These are phyloP conservation scores for Synanthedon tipuliformis DNA, from an alignment of 2,888 invertebrate genomes.

Conservation along the genomic window DNA sequence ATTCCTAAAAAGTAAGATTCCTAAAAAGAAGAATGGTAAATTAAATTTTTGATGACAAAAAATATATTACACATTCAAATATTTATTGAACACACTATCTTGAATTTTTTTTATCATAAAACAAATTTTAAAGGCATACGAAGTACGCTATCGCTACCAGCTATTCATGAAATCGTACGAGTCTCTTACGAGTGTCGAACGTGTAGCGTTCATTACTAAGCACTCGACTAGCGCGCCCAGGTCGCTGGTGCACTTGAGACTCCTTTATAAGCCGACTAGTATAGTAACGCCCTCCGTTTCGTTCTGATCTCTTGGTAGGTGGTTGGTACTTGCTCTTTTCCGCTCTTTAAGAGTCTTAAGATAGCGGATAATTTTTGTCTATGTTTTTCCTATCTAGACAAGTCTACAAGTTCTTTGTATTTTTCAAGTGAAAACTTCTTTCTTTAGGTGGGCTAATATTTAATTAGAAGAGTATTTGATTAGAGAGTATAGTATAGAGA, in stretches of 20 bases:
- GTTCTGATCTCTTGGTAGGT: slow-evolving; percentile 14
- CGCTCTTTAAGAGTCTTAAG: slow-evolving; percentile 4
- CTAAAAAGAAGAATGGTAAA: not conserved
- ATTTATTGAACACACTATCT: too few species aligned
- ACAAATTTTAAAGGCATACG: not conserved
- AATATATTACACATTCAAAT: not conserved
- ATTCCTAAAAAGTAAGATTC: too few species aligned
- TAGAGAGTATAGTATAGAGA: too few species aligned
- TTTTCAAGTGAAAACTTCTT: too few species aligned
- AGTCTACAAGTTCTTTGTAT: slow-evolving; percentile 10
- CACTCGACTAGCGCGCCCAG: slow-evolving; percentile 18
- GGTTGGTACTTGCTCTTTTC: slow-evolving; percentile 21
- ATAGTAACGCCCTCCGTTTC: slow-evolving; percentile 20
- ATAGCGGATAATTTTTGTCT: too few species aligned
- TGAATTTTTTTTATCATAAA: not conserved
- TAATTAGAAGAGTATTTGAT: too few species aligned
- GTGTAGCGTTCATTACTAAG: slow-evolving; percentile 22
- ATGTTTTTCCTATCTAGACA: too few species aligned
- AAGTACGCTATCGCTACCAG: slow-evolving; percentile 15
- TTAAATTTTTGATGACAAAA: not conserved
- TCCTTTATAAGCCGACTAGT: slow-evolving; percentile 32
- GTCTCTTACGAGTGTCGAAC: slow-evolving; percentile 14
- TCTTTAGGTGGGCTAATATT: too few species aligned
- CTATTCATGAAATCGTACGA: slow-evolving; percentile 11
- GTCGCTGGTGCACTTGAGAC: slow-evolving; percentile 27